These are phyloP conservation scores for Chaetodon auriga DNA, from an alignment of 2,113 vertebrate genomes.

Conservation along the genomic window DNA sequence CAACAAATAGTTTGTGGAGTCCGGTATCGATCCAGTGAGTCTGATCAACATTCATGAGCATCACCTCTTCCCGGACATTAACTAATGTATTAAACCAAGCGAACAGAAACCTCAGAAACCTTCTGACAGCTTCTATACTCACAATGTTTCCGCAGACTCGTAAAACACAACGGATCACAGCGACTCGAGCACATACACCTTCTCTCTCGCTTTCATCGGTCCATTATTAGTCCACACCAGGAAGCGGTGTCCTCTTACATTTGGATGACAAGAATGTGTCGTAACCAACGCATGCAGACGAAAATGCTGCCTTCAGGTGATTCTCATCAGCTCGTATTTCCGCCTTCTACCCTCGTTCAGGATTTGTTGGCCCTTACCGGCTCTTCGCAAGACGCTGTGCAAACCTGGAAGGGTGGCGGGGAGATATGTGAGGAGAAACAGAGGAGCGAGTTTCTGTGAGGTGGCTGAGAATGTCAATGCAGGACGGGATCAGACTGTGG, in stretches of 20 bases:
- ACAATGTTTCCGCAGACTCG: not conserved
- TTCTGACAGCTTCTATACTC: not conserved
- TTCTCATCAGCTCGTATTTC: slow-evolving; percentile 29
- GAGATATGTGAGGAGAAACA: too few relatives aligned
- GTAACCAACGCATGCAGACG: slow-evolving; percentile 23
- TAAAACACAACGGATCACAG: not conserved
- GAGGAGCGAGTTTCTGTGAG: too few relatives aligned
- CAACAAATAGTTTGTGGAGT: too few relatives aligned
- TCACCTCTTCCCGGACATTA: not conserved
- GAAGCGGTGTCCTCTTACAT: slow-evolving; percentile 78
- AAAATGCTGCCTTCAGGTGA: slow-evolving; percentile 50
- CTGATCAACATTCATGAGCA: not conserved
- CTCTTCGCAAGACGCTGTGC: too few relatives aligned
- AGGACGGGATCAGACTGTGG: too few relatives aligned
- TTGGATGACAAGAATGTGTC: slow-evolving; percentile 56
- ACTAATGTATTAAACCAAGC: not conserved
- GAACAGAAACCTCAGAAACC: not conserved
- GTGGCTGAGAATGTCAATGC: too few relatives aligned
- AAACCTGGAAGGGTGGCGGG: too few relatives aligned
- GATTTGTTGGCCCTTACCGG: not conserved
- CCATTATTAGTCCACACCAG: slow-evolving; percentile 66
- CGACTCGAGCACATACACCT: not conserved
- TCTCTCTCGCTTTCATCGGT: slow-evolving; percentile 19
- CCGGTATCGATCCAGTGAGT: not conserved
- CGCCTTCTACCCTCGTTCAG: too few relatives aligned